Evolutionary conservation across 1,140 invertebrate species (phyloP), one percentile per base, ranked within the genome.

Genomic region (Drosophila bipectinata): DNA sequence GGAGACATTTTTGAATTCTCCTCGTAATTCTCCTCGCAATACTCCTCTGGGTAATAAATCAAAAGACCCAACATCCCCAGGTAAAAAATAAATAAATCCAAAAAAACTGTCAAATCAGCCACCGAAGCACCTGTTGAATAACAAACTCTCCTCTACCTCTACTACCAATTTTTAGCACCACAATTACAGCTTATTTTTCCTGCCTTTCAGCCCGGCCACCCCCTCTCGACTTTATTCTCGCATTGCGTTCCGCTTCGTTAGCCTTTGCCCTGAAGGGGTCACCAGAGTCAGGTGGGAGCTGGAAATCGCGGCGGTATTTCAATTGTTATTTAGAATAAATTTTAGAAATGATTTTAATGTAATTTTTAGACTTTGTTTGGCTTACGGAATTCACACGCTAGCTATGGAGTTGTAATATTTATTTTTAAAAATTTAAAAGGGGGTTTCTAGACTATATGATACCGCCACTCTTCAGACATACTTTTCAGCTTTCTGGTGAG

Each of bases 201-300:
- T 37, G 18, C 39, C 28, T 48, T 37, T 30, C 10, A n/a, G 28
- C 53, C 30, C 45, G 8, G 18, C 3, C 28, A n/a, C n/a, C 15
- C 15, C n/a, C 12, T 18, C 15, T 15, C 14, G 28, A 14, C 4
- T 55, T 37, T 26, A 53, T 7, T 37, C 39, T 73, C 48, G 69
- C 48, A 63, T 63, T 66, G 54, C 51, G 77, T 84, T 84, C 62
- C 81, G 73, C 80, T 74, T 85, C 57, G 80, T 51, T 84, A 51
- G 48, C 57, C 61, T 14, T 47, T 63, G 39, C 59, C 59, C 21
- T 21, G 21, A 62, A 63, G 61, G 41, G 66, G 49, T 68, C 62
- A 54, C 30, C 41, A 24, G 49, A 37, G 24, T 14, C 18, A 21
- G 62, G 41, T 68, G 49, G 62, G 26, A 68, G 64, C 64, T 37